These are phyloP conservation scores for Athrips mouffetella DNA, from an alignment of 2,888 invertebrate species.

Conservation along the genomic window DNA sequence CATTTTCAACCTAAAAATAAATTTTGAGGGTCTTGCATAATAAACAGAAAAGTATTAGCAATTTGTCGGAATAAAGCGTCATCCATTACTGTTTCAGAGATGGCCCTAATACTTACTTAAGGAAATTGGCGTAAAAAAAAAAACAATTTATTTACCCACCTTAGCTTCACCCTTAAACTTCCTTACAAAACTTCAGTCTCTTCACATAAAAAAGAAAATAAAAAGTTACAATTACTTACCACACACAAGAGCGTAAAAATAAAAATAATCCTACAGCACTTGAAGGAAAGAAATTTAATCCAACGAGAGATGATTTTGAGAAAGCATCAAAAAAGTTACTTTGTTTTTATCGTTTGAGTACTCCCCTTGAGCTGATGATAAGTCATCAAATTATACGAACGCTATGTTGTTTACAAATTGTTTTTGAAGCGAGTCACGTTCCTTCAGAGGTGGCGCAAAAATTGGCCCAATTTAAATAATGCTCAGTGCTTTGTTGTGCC, in stretches of 20 bases:
- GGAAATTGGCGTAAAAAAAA: slow-evolving; percentile 1
- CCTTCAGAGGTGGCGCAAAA: slow-evolving; percentile 42
- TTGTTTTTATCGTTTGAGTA: slow-evolving; percentile 36
- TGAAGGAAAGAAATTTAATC: slow-evolving; percentile 7
- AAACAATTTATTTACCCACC: background rate
- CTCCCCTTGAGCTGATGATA: slow-evolving; percentile 48
- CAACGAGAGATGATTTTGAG: slow-evolving; percentile 8
- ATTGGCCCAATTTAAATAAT: slow-evolving; percentile 52
- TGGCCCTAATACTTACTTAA: background rate
- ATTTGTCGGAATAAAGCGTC: background rate
- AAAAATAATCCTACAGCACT: slow-evolving; percentile 5
- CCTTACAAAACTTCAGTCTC: background rate
- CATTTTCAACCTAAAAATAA: background rate
- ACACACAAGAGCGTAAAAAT: background rate
- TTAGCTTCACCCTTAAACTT: background rate
- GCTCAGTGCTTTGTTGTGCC: slow-evolving; percentile 32
- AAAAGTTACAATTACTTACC: background rate
- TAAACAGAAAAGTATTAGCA: background rate
- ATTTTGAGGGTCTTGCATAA: background rate
- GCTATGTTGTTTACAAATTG: slow-evolving; percentile 58
- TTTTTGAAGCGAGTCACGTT: slow-evolving; percentile 55
- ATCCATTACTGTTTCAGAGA: background rate
- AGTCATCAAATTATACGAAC: slow-evolving; percentile 58
- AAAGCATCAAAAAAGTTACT: slow-evolving; percentile 9
- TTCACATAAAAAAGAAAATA: background rate